These are phyloP conservation scores for Drosophila quinaria DNA, from an alignment of 2,888 invertebrate species.

Conservation along the genomic window DNA sequence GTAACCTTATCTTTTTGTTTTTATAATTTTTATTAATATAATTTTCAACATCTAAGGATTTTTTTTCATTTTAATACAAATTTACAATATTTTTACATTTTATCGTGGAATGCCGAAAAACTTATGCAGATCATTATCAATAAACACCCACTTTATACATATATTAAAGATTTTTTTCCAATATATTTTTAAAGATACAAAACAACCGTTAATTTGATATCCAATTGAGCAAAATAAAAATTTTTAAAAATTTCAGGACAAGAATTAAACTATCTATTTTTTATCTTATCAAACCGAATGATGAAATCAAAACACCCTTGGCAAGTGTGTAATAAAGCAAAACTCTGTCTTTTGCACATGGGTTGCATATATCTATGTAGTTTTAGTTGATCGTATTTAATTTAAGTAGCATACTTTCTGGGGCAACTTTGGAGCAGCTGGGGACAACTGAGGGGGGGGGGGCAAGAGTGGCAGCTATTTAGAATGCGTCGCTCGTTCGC, in stretches of 20 bases:
- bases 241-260: neutral
- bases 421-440: slow-evolving; percentile 23
- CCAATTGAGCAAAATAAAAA: no score
- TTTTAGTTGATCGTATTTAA: slow-evolving; percentile 37
- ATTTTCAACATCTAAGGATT: no score
- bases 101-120: no score
- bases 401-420: slow-evolving; percentile 38
- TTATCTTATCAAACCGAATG: neutral
- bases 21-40: no score
- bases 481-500: slow-evolving; percentile 31
- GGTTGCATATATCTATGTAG: slow-evolving; percentile 24
- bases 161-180: no score
- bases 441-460: neutral
- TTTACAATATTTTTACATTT: no score
- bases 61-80: no score
- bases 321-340: neutral
- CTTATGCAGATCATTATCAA: no score
- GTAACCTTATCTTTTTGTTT: no score
- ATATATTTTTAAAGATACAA: no score
- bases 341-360: slow-evolving; percentile 2
- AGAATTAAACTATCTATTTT: neutral
- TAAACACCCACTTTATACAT: no score
- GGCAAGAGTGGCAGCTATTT: slow-evolving; percentile 22
- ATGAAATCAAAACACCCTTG: neutral
- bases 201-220: no score